Conservation (phyloP, 2,888 invertebrate species). For the Patella pellucida region DNA sequence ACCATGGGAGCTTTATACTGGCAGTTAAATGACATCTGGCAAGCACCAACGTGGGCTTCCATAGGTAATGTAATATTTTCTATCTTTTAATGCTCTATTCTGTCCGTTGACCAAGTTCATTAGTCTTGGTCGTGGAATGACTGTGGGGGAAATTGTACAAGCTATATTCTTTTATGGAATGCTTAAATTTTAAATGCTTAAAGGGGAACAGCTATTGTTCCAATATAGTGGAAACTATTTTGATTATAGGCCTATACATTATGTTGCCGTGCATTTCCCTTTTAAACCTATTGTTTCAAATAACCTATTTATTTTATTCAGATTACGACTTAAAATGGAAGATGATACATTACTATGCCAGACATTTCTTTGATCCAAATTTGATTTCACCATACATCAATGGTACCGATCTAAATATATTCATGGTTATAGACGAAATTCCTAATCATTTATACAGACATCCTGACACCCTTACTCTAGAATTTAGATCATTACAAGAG, state of each 20-base stretch:
- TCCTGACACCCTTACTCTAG: slow-evolving; percentile 15
- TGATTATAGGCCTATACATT: no score
- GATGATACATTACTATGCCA: slow-evolving; percentile 89
- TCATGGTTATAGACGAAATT: slow-evolving; percentile 47
- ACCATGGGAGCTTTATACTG: slow-evolving; percentile 98
- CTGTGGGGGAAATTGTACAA: no score
- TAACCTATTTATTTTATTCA: slow-evolving; percentile 64
- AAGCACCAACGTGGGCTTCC: slow-evolving; percentile 89
- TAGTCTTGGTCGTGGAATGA: no score
- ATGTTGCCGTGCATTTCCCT: no score
- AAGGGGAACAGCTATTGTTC: no score
- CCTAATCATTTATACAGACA: slow-evolving; percentile 39
- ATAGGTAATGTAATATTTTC: slow-evolving; percentile 47
- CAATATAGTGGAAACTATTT: no score
- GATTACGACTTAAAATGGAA: slow-evolving; percentile 86
- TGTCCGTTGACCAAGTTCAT: no score
- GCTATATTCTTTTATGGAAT: no score
- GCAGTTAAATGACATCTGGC: slow-evolving; percentile 98
- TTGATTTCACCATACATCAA: slow-evolving; percentile 68
- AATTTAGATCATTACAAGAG: background rate
- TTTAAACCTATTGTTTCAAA: no score
- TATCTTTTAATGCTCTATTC: no score
- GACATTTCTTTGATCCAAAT: slow-evolving; percentile 81
- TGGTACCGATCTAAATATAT: slow-evolving; percentile 43
- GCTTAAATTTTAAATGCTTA: no score